A percentile compares a stretch with the other conserved stretches of the same genome.
phyloP scores from a whole-genome alignment of 2,888 invertebrate species.

The Limenitis camilla region DNA sequence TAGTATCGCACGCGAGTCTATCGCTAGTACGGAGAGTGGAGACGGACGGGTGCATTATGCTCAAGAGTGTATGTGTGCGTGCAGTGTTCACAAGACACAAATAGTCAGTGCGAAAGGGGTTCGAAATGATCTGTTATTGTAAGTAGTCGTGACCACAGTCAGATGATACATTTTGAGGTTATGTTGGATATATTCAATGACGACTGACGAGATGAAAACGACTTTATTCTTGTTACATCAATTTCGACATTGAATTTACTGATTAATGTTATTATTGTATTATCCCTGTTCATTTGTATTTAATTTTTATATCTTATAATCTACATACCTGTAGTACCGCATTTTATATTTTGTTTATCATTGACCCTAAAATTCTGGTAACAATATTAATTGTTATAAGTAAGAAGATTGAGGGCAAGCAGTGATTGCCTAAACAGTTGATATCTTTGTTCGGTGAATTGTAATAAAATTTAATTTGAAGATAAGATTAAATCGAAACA shows the following conservation, averaged over 20 bases:
- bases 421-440: conserved; percentile 8
- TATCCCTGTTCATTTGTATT: background rate
- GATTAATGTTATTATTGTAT: background rate
- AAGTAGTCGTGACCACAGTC: conserved; percentile 42
- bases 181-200: conserved; percentile 36
- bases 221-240: background rate
- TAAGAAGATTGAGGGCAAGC: conserved; percentile 8
- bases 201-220: too few relatives aligned
- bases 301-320: background rate
- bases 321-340: background rate
- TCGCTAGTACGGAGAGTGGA: conserved; percentile 27
- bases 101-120: conserved; percentile 62
- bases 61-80: conserved; percentile 57
- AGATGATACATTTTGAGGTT: conserved; percentile 61
- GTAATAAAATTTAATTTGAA: conserved; percentile 4
- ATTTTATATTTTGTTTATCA: background rate
- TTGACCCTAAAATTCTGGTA: conserved; percentile 4
- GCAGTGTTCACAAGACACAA: conserved; percentile 68
- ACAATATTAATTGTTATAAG: background rate
- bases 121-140: conserved; percentile 61
- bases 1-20: conserved; percentile 48
- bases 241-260: too few relatives aligned
- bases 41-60: conserved; percentile 57
- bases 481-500: conserved; percentile 3
- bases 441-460: conserved; percentile 6